Base-by-base conservation (phyloP, 1,140 invertebrate species). In the Papilio polyxenes region DNA sequence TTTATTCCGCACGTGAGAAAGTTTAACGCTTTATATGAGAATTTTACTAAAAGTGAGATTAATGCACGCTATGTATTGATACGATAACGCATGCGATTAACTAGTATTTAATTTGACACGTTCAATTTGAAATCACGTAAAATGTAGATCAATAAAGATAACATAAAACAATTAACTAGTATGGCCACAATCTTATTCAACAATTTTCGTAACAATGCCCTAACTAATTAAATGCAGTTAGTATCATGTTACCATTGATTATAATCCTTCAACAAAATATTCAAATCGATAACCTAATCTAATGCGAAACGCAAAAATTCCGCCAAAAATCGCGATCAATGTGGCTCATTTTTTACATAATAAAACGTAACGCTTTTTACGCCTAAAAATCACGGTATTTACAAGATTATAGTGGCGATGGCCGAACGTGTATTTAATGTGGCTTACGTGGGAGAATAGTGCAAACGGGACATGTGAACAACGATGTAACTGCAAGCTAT, bases 391-490 rank as follows among this genome's bases (percentile, higher is more conserved):
- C 89, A 84, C 82, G 85, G 86, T 81, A 84, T 80, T 65, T 78
- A 81, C 75, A 85, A 89, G 88, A 90, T 91, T 90, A 87, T 91
- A 90, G 87, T 85, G 77, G 87, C 85, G 76, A 84, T 86, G 83
- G 83, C 82, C 87, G 87, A 85, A 82, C 83, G 82, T 87, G 83
- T 84, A 75, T 81, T 79, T 69, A 81, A 81, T 80, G 77, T 80
- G 31, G 49, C 48, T 81, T 85, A 86, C 89, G 88, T 92, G 91
- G 88, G 91, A 92, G 88, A 90, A 84, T 80, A 80, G 75, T 82
- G 83, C 88, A 91, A 91, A 90, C 90, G 82, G 90, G 87, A 86
- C 90, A 92, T 92, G 91, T 90, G 89, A 92, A 92, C 85, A 81
- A 80, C 75, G 23, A 56, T 77, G 75, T 77, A 77, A 77, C 75